A percentile compares a stretch with the other conserved stretches of the same genome.
Evolutionary conservation across 64 coral and sea anemone species (phyloP).

Genomic region (Cladopsammia gracilis): DNA sequence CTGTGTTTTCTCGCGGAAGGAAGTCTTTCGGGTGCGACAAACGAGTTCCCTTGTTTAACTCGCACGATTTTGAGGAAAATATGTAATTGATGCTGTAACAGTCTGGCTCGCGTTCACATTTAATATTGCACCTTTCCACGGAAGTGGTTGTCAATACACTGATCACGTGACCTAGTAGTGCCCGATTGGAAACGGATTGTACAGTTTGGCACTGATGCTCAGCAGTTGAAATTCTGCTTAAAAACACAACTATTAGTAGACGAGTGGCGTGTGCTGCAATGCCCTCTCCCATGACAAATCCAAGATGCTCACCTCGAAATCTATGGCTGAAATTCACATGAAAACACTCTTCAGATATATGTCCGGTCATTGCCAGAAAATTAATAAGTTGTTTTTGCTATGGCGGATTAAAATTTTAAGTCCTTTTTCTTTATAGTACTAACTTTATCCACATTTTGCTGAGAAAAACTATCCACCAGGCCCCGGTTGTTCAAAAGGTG

Average conservation of each 20-base stretch:
- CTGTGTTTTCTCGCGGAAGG: constrained; percentile 9
- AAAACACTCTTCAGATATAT: neutral
- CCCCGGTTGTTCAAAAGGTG: no score
- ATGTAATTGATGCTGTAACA: constrained; percentile 62
- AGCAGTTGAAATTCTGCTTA: neutral
- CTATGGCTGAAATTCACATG: neutral
- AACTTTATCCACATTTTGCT: no score
- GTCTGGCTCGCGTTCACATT: constrained; percentile 30
- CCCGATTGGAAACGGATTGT: neutral
- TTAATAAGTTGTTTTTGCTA: neutral
- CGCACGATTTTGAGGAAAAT: constrained; percentile 10
- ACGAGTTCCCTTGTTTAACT: constrained; percentile 23
- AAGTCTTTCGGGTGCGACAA: constrained; percentile 35
- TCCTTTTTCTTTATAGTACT: no score
- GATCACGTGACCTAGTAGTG: constrained; percentile 12
- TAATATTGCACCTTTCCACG: constrained; percentile 19
- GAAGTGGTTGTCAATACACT: neutral
- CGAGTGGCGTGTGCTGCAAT: neutral
- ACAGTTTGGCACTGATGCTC: neutral
- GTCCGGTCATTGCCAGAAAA: neutral
- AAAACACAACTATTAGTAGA: neutral
- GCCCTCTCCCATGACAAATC: neutral
- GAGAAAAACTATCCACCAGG: neutral
- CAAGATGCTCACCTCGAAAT: neutral
- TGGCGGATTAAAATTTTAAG: no score